A percentile compares a stretch with the other conserved stretches of the same genome.
These are phyloP conservation scores for Nerophis lumbriciformis DNA, from an alignment of 2,113 vertebrate species.

Conservation along the genomic window DNA sequence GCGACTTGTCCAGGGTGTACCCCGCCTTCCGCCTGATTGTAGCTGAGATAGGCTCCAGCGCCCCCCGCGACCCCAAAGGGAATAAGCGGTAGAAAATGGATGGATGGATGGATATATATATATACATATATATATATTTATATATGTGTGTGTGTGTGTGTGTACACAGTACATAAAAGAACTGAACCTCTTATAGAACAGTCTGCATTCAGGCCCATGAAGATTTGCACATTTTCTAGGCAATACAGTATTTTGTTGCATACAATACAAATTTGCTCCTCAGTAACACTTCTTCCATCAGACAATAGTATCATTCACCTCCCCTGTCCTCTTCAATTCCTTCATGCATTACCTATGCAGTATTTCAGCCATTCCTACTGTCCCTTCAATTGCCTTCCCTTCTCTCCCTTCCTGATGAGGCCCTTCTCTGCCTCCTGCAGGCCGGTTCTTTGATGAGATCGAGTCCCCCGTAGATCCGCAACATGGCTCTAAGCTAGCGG, in stretches of 20 bases:
- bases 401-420: constrained; percentile 79
- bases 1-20: too few species aligned
- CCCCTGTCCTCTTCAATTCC: constrained; percentile 18
- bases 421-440: constrained; percentile 92
- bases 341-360: constrained; percentile 32
- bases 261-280: not conserved
- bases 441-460: constrained; percentile 99
- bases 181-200: constrained; percentile 6
- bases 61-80: too few species aligned
- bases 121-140: too few species aligned
- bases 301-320: constrained; percentile 9
- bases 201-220: constrained; percentile 5
- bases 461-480: constrained; percentile 99
- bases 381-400: constrained; percentile 55
- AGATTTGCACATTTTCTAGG: too few species aligned
- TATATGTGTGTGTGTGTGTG: too few species aligned
- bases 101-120: too few species aligned
- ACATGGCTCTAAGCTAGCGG: constrained; percentile 97
- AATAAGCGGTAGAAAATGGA: too few species aligned
- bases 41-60: too few species aligned
- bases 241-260: too few species aligned
- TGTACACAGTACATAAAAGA: too few species aligned
- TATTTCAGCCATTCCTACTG: constrained; percentile 37
- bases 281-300: not conserved
- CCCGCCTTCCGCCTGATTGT: too few species aligned